Percentiles rank a stretch among this genome's conserved stretches.
These are phyloP conservation scores for Danio jaintianensis DNA, from an alignment of 2,797 vertebrate species.

Conservation along the genomic window DNA sequence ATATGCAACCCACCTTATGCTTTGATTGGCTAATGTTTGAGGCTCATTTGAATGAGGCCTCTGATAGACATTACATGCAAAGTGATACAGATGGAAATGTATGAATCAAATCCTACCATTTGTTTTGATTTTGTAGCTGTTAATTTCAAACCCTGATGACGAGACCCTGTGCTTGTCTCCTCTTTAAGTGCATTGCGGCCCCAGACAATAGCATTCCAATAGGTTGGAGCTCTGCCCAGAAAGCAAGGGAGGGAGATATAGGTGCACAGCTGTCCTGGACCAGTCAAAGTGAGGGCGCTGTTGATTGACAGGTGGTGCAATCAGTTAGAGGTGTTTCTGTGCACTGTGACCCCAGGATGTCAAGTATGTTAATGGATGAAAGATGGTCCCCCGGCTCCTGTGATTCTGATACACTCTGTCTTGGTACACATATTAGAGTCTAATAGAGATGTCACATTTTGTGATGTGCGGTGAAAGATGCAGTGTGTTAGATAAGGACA, in stretches of 20 bases:
- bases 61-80: too few relatives aligned
- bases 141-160: neutral
- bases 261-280: constrained; percentile 57
- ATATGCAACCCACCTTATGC: too few relatives aligned
- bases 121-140: too few relatives aligned
- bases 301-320: constrained; percentile 57
- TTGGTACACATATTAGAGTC: constrained; percentile 29
- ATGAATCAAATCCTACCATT: too few relatives aligned
- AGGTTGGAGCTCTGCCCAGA: constrained; percentile 44
- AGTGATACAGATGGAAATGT: too few relatives aligned
- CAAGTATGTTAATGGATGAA: constrained; percentile 53
- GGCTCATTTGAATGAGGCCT: too few relatives aligned
- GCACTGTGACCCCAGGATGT: constrained; percentile 60
- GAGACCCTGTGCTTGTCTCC: constrained; percentile 34
- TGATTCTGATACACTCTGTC: constrained; percentile 42
- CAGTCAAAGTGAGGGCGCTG: constrained; percentile 35
- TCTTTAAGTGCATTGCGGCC: neutral
- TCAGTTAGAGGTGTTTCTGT: constrained; percentile 60
- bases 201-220: constrained; percentile 53
- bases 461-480: neutral
- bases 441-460: neutral
- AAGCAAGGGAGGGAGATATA: constrained; percentile 45
- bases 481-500: neutral
- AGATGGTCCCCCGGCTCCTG: constrained; percentile 40
- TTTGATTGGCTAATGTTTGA: too few relatives aligned